Evolutionary conservation across 2,888 invertebrate species (phyloP).

Genomic region (Sarcophaga caerulescens): DNA sequence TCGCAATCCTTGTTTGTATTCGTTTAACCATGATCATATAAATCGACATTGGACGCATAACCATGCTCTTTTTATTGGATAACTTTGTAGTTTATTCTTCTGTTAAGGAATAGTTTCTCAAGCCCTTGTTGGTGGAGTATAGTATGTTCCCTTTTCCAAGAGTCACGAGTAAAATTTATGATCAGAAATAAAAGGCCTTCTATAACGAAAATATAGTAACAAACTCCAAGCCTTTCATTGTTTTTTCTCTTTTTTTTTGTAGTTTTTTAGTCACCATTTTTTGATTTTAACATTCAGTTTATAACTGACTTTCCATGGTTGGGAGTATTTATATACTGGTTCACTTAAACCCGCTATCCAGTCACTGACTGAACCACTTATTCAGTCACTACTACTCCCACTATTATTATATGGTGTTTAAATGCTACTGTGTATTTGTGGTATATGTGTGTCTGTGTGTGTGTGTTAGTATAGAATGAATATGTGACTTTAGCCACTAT

Average conservation of each 20-base stretch:
- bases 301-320: constrained; percentile 52
- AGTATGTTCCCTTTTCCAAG: too few species aligned
- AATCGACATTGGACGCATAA: too few species aligned
- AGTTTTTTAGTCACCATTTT: background rate
- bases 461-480: constrained; percentile 16
- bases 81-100: too few species aligned
- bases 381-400: background rate
- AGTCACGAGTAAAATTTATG: too few species aligned
- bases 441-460: background rate
- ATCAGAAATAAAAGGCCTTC: too few species aligned
- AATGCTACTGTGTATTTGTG: background rate
- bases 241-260: background rate
- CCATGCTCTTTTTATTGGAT: too few species aligned
- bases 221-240: background rate
- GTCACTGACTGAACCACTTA: constrained; percentile 24
- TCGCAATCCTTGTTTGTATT: too few species aligned
- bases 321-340: constrained; percentile 14
- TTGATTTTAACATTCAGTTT: constrained; percentile 54
- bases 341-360: constrained; percentile 13
- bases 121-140: too few species aligned
- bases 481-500: constrained; percentile 63
- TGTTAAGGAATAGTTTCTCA: too few species aligned
- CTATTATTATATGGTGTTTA: background rate
- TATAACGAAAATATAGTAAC: too few species aligned
- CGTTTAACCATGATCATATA: too few species aligned